A percentile compares a stretch with the other conserved stretches of the same genome.
Evolutionary conservation across 2,113 vertebrate species (phyloP).

Genomic region (Odobenus rosmarus): DNA sequence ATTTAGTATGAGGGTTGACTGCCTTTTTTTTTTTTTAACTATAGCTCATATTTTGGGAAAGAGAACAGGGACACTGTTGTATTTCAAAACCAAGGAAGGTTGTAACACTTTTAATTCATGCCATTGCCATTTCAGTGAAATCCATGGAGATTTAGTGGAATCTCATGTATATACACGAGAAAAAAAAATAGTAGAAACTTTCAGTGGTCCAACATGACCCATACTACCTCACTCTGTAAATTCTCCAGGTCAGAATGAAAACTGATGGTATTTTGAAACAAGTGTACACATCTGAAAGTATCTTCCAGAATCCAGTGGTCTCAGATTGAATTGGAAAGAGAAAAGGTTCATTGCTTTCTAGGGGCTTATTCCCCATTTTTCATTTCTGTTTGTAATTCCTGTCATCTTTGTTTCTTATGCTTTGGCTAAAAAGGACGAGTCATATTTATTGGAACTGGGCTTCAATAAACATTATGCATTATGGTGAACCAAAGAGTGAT

Average conservation of each 20-base stretch:
- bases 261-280: constrained; percentile 55
- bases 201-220: constrained; percentile 40
- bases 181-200: constrained; percentile 44
- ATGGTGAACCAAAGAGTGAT: constrained; percentile 86
- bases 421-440: constrained; percentile 87
- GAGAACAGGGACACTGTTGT: not conserved
- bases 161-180: not conserved
- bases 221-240: constrained; percentile 18
- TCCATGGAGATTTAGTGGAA: not conserved
- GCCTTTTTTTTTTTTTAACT: constrained; percentile 1
- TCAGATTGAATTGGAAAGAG: constrained; percentile 51
- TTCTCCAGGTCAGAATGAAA: constrained; percentile 65
- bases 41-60: constrained; percentile 48
- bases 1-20: not conserved
- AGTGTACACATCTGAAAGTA: constrained; percentile 42
- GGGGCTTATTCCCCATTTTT: constrained; percentile 83
- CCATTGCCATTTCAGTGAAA: not conserved
- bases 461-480: constrained; percentile 91
- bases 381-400: constrained; percentile 89
- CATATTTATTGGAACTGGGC: constrained; percentile 89
- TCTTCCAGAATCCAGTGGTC: constrained; percentile 64
- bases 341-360: constrained; percentile 65
- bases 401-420: constrained; percentile 89
- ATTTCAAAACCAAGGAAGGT: constrained; percentile 49
- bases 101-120: constrained; percentile 1